Percentiles rank a stretch among this genome's conserved stretches.
Conservation (phyloP, 1,140 invertebrate genomes). For the Tigriopus japonicus region DNA sequence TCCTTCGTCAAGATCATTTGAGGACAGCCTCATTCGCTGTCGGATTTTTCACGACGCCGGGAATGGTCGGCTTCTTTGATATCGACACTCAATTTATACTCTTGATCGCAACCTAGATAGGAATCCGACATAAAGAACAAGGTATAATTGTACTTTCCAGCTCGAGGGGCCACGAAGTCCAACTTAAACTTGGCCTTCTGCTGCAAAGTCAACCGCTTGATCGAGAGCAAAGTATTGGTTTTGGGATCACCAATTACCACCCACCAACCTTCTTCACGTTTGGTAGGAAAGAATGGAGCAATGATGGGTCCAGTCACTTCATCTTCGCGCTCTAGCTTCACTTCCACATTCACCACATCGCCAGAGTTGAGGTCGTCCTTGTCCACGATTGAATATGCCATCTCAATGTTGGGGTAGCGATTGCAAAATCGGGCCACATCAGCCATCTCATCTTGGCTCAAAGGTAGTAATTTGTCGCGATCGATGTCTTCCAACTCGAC, state of each 20-base stretch:
- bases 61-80: conserved; percentile 26
- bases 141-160: conserved; percentile 45
- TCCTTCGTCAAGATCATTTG: too few species aligned
- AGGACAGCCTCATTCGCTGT: conserved; percentile 17
- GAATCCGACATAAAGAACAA: conserved; percentile 98
- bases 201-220: conserved; percentile 82
- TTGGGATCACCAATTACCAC: conserved; percentile 94
- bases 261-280: conserved; percentile 57
- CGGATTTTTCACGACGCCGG: conserved; percentile 30
- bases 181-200: conserved; percentile 84
- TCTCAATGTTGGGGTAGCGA: conserved; percentile 89
- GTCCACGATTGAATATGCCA: conserved; percentile 74
- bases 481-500: conserved; percentile 96
- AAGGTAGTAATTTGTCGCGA: conserved; percentile 58
- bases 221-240: conserved; percentile 79
- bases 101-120: conserved; percentile 94
- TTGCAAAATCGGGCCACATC: conserved; percentile 98
- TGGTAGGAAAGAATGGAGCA: conserved; percentile 77
- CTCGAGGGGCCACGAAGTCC: conserved; percentile 77
- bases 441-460: conserved; percentile 71
- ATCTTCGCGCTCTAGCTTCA: conserved; percentile 86
- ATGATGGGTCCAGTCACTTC: conserved; percentile 90
- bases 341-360: conserved; percentile 62
- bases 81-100: conserved; percentile 67
- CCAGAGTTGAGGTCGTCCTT: conserved; percentile 58